Conservation (phyloP, 2,113 vertebrate species). For the Phaethornis superciliosus region DNA sequence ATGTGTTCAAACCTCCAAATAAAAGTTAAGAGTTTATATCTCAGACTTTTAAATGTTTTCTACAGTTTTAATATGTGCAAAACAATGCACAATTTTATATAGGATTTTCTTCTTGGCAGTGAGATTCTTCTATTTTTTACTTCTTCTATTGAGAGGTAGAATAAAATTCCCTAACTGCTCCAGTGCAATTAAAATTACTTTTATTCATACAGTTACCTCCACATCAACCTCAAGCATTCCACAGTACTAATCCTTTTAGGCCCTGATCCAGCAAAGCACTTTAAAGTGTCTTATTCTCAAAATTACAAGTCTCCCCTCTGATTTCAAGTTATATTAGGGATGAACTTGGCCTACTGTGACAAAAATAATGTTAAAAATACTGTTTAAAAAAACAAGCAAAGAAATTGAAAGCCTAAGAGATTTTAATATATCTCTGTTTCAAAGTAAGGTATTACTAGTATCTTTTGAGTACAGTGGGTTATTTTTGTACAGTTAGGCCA, state of each 20-base stretch:
- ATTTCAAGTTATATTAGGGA: slow-evolving; percentile 53
- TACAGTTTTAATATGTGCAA: background rate
- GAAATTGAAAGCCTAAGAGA: slow-evolving; percentile 23
- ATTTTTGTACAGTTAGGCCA: slow-evolving; percentile 28
- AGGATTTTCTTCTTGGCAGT: background rate
- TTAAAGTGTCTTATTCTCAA: slow-evolving; percentile 54
- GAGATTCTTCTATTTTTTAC: background rate
- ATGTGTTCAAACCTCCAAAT: background rate
- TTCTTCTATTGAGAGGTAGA: slow-evolving; percentile 30
- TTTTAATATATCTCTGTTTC: slow-evolving; percentile 14
- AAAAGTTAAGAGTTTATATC: background rate
- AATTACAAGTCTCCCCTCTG: slow-evolving; percentile 45
- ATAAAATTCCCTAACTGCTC: slow-evolving; percentile 39
- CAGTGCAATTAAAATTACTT: slow-evolving; percentile 56
- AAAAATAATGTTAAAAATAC: slow-evolving; percentile 52
- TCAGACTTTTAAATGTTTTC: background rate
- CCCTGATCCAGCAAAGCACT: slow-evolving; percentile 69
- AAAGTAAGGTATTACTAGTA: background rate
- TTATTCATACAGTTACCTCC: slow-evolving; percentile 55
- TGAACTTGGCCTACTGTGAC: slow-evolving; percentile 32
- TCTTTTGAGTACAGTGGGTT: background rate
- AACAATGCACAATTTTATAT: background rate
- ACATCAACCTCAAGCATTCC: slow-evolving; percentile 16
- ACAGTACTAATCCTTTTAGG: slow-evolving; percentile 69
- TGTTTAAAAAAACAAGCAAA: slow-evolving; percentile 16